Percentiles rank a stretch among this genome's conserved stretches.
phyloP scores from a whole-genome alignment of 2,797 vertebrate species.

The Paramormyrops hopkinsi region DNA sequence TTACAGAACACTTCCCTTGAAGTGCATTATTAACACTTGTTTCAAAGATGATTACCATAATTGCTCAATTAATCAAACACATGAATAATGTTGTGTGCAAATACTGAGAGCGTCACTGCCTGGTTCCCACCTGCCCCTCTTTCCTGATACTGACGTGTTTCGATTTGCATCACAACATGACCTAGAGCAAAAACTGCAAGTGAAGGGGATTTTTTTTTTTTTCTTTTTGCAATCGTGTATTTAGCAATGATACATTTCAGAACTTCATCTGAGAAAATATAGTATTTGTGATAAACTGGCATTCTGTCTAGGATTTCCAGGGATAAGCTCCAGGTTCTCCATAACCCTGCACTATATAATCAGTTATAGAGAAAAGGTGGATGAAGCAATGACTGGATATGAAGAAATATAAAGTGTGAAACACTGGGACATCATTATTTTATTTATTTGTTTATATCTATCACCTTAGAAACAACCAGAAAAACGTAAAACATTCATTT shows the following conservation, averaged over 20 bases:
- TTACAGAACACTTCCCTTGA: not conserved
- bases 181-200: not conserved
- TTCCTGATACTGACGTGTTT: not conserved
- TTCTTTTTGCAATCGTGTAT: not conserved
- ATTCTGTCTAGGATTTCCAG: not conserved
- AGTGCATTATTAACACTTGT: constrained; percentile 7
- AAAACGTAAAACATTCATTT: not conserved
- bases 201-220: not conserved
- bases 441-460: not conserved
- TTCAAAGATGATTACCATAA: constrained; percentile 4
- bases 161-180: not conserved
- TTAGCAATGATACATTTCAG: not conserved
- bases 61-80: constrained; percentile 12
- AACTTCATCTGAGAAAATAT: not conserved
- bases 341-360: not conserved
- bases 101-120: not conserved
- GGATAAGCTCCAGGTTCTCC: not conserved
- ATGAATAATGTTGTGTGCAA: constrained; percentile 7
- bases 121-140: not conserved
- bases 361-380: not conserved
- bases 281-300: not conserved
- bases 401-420: not conserved
- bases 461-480: not conserved
- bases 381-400: not conserved
- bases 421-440: not conserved